These are phyloP conservation scores for Apodemus agrarius DNA, from an alignment of 2,797 vertebrate genomes.

Conservation along the genomic window DNA sequence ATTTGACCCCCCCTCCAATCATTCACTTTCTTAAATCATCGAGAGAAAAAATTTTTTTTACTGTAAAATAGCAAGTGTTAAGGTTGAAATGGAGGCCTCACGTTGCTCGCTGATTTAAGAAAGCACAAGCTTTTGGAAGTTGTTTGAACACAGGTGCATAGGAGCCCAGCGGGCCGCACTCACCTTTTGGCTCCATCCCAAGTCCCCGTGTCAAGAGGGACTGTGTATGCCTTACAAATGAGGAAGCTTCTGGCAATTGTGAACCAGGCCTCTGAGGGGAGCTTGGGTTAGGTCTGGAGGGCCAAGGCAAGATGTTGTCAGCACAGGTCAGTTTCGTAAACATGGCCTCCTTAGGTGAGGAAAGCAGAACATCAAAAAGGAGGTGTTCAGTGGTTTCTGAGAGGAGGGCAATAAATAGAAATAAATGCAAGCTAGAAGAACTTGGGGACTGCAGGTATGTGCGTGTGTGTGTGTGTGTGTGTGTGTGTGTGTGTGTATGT, in stretches of 20 bases:
- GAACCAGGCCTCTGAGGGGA: not conserved
- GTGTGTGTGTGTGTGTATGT: too few relatives aligned
- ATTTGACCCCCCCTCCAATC: not conserved
- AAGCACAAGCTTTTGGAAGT: not conserved
- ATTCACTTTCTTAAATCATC: conserved; percentile 35
- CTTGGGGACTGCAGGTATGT: not conserved
- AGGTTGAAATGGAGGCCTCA: not conserved
- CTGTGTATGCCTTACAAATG: accelerated
- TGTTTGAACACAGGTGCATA: conserved; percentile 45
- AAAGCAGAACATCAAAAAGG: not conserved
- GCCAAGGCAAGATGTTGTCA: too few relatives aligned
- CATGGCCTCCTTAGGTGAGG: too few relatives aligned
- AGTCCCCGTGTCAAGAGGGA: conserved; percentile 16
- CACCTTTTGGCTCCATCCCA: conserved; percentile 45
- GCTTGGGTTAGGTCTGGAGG: not conserved
- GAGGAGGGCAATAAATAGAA: not conserved
- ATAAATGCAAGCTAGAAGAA: not conserved
- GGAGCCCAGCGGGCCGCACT: not conserved
- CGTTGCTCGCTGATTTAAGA: not conserved
- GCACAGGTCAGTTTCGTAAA: not conserved
- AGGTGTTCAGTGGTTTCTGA: not conserved
- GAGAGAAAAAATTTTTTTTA: not conserved
- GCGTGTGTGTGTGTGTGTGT: too few relatives aligned
- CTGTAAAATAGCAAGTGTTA: not conserved
- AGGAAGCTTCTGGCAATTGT: not conserved